These are phyloP conservation scores for Macropodus opercularis DNA, from an alignment of 2,797 vertebrate species.

Conservation along the genomic window DNA sequence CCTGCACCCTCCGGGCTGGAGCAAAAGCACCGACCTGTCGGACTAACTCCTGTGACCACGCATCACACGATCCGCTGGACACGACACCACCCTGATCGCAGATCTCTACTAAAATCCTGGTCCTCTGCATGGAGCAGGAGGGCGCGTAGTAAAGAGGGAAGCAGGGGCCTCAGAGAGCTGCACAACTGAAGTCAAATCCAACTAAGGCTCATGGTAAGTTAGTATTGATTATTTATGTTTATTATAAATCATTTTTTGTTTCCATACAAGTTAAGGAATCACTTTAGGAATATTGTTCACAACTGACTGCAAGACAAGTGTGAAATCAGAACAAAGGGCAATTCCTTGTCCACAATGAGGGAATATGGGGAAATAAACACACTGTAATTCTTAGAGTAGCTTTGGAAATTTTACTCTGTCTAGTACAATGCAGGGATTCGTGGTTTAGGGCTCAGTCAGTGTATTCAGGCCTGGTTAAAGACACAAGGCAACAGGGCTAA, in stretches of 20 bases:
- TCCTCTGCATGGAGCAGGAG: conserved; percentile 30
- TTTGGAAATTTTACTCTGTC: too few species aligned
- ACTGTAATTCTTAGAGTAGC: too few species aligned
- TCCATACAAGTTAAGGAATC: not conserved
- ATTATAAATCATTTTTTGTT: too few species aligned
- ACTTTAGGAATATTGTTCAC: not conserved
- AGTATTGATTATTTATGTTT: too few species aligned
- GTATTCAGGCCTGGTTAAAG: not conserved
- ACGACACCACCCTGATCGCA: not conserved
- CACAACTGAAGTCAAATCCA: conserved; percentile 15
- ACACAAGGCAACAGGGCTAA: not conserved
- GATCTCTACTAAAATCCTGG: not conserved
- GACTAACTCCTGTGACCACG: not conserved
- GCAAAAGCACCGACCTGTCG: not conserved
- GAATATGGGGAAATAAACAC: too few species aligned
- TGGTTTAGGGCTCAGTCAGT: too few species aligned
- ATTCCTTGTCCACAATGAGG: not conserved
- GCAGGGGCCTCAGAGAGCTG: conserved; percentile 21
- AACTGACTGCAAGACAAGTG: not conserved
- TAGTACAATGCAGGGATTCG: too few species aligned
- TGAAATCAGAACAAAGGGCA: not conserved
- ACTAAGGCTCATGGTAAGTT: conserved; percentile 53
- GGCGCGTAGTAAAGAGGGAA: conserved; percentile 14
- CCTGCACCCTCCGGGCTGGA: conserved; percentile 19
- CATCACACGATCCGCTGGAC: conserved; percentile 4